Evolutionary conservation across 2,113 vertebrate species (phyloP), one percentile per base, ranked within the genome.

Genomic region (Mormoops blainvillei): DNA sequence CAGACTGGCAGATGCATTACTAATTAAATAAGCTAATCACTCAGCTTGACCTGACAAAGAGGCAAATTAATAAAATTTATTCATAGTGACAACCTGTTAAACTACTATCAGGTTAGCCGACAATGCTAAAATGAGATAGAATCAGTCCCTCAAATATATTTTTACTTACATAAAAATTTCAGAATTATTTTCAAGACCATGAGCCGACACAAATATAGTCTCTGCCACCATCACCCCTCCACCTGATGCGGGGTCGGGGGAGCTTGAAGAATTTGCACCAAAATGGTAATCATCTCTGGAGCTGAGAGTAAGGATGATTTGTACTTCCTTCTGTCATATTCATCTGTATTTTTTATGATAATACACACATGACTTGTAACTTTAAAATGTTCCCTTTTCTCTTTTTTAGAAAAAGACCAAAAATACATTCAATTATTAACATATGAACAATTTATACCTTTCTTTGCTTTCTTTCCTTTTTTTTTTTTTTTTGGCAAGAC

Each of bases 121-220:
- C 10, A 48, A 76, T 20, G 82, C 15, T 73, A 4, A 9, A 84
- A 65, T 54, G 95, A 33, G 48, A 31, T 0, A 88, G 33, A 74
- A 67, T 56, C 41, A 93, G 33, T 6, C 5, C 22, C 83, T 50
- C 48, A 36, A 61, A 80, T 8, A 58, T 33, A n/a, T 38, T n/a
- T 77, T 18, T 89, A 94, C 31, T 84, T 52, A 38, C 18, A 95
- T n/a, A 92, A 84, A 82, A 92, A 85, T 76, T 54, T 86, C 67
- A 94, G 38, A 89, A 94, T 89, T 82, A 94, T 68, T 82, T 94
- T 91, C 41, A 96, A 80, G 70, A 73, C 28, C 20, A 86, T 18
- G 31, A 87, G 11, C 2, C 45, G 24, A 83, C 13, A 76, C 38
- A 94, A 68, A 81, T 2, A 78, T 0, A 76, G 26, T 20, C 8